Evolutionary conservation across 2,888 invertebrate species (phyloP).

Genomic region (Busseola fusca): DNA sequence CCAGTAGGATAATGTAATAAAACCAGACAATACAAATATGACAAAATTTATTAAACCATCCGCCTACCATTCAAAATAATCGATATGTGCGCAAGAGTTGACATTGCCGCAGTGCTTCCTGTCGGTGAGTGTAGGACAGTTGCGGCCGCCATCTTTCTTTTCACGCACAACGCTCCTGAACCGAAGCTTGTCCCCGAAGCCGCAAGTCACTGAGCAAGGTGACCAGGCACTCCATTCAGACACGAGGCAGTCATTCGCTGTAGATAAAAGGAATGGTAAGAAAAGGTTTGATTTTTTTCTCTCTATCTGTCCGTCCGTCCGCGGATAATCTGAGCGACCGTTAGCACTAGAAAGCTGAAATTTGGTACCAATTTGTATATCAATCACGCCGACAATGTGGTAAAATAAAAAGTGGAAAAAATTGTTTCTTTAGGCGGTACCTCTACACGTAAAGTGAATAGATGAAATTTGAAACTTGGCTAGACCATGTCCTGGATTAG

Average conservation of each 20-base stretch:
- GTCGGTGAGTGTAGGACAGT: conserved; percentile 78
- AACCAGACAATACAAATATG: conserved; percentile 16
- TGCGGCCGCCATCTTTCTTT: conserved; percentile 92
- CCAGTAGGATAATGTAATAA: not conserved
- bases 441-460: too few relatives aligned
- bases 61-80: conserved; percentile 81
- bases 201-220: conserved; percentile 95
- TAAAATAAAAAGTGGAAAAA: too few relatives aligned
- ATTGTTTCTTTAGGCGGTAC: too few relatives aligned
- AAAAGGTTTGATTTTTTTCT: too few relatives aligned
- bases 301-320: too few relatives aligned
- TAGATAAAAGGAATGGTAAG: conserved; percentile 75
- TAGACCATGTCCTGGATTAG: too few relatives aligned
- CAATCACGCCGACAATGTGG: too few relatives aligned
- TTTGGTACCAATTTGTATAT: too few relatives aligned
- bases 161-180: conserved; percentile 92
- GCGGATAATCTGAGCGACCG: too few relatives aligned
- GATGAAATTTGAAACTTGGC: too few relatives aligned
- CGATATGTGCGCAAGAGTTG: conserved; percentile 80
- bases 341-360: too few relatives aligned
- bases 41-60: conserved; percentile 17
- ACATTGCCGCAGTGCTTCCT: conserved; percentile 79
- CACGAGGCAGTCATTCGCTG: conserved; percentile 94
- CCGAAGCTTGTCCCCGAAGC: conserved; percentile 95
- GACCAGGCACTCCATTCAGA: conserved; percentile 96